Evolutionary conservation across 53 echinoderm and acorn worm genomes (phyloP).

Genomic region (Astropecten irregularis): DNA sequence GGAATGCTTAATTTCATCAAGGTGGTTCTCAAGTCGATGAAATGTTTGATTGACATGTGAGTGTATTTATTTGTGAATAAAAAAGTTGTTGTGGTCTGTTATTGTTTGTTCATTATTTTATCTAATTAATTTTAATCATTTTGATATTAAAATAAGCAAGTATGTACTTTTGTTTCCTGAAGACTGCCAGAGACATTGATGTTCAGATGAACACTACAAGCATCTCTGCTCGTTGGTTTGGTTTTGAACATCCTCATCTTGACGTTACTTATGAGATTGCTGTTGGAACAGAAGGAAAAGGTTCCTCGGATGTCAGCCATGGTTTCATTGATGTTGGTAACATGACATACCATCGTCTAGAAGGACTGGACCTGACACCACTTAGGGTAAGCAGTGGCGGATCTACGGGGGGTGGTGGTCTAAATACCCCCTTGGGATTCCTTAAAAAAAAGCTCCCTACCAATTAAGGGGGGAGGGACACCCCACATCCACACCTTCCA

Average conservation of each 20-base stretch:
- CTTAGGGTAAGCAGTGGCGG: slow-evolving; percentile 37
- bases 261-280: slow-evolving; percentile 48
- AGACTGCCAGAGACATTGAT: slow-evolving; percentile 43
- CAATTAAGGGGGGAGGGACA: slow-evolving; percentile 26
- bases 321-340: slow-evolving; percentile 31
- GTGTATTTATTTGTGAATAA: no score
- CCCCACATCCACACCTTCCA: not conserved
- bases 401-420: no score
- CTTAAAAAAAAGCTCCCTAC: no score
- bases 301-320: slow-evolving; percentile 21
- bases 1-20: no score
- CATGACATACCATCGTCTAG: not conserved
- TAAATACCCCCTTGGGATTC: no score
- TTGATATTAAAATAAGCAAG: no score
- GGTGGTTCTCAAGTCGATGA: no score
- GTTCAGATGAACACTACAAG: slow-evolving; percentile 27
- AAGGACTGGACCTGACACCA: slow-evolving; percentile 8
- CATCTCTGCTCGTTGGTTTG: slow-evolving; percentile 49
- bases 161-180: no score
- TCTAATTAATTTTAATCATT: no score
- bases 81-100: no score
- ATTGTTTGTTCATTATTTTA: no score
- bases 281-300: not conserved
- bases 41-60: no score
- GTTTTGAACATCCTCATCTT: slow-evolving; percentile 64